Evolutionary conservation across 2,113 vertebrate genomes (phyloP), one percentile per base, ranked within the genome.

Genomic region (Corydoras sp.): DNA sequence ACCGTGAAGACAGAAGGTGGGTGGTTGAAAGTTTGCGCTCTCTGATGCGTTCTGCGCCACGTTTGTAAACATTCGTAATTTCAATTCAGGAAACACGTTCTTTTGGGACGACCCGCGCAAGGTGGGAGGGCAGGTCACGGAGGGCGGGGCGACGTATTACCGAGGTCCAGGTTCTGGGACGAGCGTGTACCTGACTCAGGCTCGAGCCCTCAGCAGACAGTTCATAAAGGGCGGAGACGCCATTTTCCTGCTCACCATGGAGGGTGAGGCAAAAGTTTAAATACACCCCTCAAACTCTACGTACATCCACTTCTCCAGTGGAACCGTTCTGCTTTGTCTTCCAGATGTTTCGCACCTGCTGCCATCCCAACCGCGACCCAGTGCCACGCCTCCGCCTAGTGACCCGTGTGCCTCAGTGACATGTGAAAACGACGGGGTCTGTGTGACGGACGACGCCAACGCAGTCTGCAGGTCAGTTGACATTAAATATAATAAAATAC

Each of bases 291-390:
- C 51, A 53, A 12, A 10, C 13, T 14, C 5, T 10, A 53, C 18
- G 18, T 2, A 24, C 18, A 24, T 24, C 18, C 18, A 24, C 35
- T 8, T 2, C 35, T 43, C 7, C 35, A 43, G 35, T 43, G 35
- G 35, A 43, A 43, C 51, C 3, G 10, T 14, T 53, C 13, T 3
- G 51, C 51, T 1, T 30, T 69, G 66, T 72, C 10, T 59, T 53
- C 48, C 77, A 98, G 96, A 99, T 78, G 88, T 94, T 62, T 90
- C 93, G 0, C 80, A 93, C 81, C 87, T 99, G 48, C 83, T 86
- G 1, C 14, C 49, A 59, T 77, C 81, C 43, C 76, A 90, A 69
- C 80, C 85, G 2, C 0, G 70, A 61, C 85, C 88, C 8, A 15
- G 79, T 8, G 58, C 73, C 14, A 72, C 61, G 0, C 2, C 11